Base-by-base conservation (phyloP, 2,888 invertebrate genomes). In the Tridacna crocea region DNA sequence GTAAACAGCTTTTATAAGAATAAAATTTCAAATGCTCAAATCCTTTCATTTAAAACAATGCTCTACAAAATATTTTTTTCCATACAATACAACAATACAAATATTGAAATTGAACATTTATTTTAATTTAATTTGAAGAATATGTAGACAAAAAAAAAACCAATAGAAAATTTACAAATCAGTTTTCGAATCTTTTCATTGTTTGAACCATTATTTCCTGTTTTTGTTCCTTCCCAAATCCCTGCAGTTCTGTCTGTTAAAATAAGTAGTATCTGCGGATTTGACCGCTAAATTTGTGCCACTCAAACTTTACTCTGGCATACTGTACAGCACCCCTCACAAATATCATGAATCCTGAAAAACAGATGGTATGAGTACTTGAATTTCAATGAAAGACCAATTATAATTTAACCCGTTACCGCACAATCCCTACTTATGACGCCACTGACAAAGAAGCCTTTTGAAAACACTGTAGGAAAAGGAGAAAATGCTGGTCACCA, bases 261-360 rank as follows among this genome's bases (percentile, higher is more conserved):
- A 87, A 84, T 26, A 84, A 70, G 72, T 84, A 82, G 72, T 84
- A 83, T 72, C 84, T 80, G 55, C 91, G 88, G 12, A 92, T 77
- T 61, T 90, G 91, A 22, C 87, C 89, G 22, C 83, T 88, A 46
- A 92, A 84, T 72, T 88, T 88, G 85, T 90, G 88, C 92, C 92
- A 93, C 81, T 93, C 93, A 82, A 93, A 93, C 84, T 93, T 93
- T 24, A 93, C 90, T 61, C 92, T 90, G 27, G 93, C 91, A 78
- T 94, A 93, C 87, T 93, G 93, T 74, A 93, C 90, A 60, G 93
- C 92, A 17, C 93, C 94, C 72, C 93, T 90, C 75, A 93, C 88
- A 87, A 94, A 94, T 63, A 93, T 91, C 81, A 93, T 85, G 84
- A 94, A 92, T 17, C 94, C 94, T 94, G 88, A 47, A 90, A 91